phyloP scores from a whole-genome alignment of 2,888 invertebrate genomes.

The Andrena dorsata region DNA sequence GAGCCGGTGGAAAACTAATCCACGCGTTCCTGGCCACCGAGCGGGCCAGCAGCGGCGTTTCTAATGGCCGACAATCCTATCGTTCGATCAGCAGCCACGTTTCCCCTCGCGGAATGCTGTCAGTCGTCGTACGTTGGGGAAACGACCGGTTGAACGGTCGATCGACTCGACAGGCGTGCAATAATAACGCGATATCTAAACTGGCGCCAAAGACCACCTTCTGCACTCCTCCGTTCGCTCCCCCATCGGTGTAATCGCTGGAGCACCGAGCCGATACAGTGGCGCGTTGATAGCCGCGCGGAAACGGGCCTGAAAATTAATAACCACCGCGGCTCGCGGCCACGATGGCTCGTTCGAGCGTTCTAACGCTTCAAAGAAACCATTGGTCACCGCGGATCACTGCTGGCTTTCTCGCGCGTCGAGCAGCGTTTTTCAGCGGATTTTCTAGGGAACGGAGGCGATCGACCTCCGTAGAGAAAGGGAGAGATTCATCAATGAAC shows the following conservation, averaged over 20 bases:
- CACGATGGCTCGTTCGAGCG: background rate
- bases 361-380: conserved; percentile 7
- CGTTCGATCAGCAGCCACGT: conserved; percentile 26
- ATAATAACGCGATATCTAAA: conserved; percentile 57
- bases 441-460: conserved; percentile 58
- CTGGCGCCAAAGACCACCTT: conserved; percentile 51
- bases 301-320: conserved; percentile 1
- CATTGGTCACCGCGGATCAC: conserved; percentile 22
- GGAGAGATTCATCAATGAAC: conserved; percentile 67
- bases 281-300: background rate
- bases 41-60: background rate
- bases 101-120: conserved; percentile 49
- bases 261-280: background rate
- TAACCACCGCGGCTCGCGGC: background rate
- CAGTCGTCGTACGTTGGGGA: conserved; percentile 24
- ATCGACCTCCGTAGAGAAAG: conserved; percentile 53
- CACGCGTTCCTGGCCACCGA: background rate
- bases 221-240: conserved; percentile 17
- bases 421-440: conserved; percentile 37
- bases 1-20: background rate
- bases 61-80: conserved; percentile 12
- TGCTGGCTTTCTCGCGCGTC: conserved; percentile 18
- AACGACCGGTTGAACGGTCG: conserved; percentile 43
- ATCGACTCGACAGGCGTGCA: conserved; percentile 15
- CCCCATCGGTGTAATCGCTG: conserved; percentile 17